Conservation (phyloP, 2,113 vertebrate genomes). For the Tragelaphus imberbis region DNA sequence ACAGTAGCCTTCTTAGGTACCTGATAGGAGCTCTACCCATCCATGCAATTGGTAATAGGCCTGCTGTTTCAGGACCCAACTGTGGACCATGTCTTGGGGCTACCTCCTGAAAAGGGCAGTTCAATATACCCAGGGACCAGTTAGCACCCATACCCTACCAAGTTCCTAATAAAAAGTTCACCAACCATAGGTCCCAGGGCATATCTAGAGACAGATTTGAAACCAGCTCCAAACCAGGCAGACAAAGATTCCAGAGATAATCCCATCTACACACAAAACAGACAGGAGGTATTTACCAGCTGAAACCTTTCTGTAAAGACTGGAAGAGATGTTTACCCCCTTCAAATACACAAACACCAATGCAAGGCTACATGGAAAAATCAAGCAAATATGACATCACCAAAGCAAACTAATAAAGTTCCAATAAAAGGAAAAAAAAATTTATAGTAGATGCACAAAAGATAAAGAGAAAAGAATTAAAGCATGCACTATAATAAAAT, state of each 20-base stretch:
- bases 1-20: not conserved
- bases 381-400: not conserved
- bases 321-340: not conserved
- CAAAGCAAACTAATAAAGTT: not conserved
- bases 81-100: not conserved
- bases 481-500: not conserved
- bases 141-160: not conserved
- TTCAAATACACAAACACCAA: not conserved
- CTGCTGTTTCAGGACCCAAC: not conserved
- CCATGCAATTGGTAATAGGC: not conserved
- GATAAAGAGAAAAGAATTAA: not conserved
- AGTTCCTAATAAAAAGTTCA: not conserved
- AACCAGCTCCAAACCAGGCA: not conserved
- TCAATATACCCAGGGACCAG: not conserved
- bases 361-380: not conserved
- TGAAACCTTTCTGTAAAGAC: not conserved
- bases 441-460: not conserved
- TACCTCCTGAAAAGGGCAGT: not conserved
- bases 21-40: not conserved
- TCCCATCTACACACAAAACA: not conserved
- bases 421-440: not conserved
- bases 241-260: not conserved
- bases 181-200: not conserved
- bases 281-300: not conserved
- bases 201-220: not conserved